Base-by-base conservation (phyloP, 2,797 vertebrate genomes). In the Otolemur crassicaudatus region DNA sequence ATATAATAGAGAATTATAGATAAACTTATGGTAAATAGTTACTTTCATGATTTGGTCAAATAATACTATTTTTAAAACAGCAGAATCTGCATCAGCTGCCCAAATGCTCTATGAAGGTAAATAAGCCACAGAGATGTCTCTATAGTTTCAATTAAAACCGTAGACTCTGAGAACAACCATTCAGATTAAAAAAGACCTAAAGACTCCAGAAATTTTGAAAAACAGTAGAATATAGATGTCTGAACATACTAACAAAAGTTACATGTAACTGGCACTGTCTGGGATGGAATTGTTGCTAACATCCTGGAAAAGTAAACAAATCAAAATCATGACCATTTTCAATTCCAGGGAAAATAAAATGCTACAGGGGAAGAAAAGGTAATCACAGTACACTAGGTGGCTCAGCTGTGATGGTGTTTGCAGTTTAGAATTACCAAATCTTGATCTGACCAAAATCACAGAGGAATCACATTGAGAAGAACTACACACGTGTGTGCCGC, bases 271-370 rank as follows among this genome's bases (percentile, higher is more conserved):
- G 29, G 80, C 19, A 69, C 20, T 37, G 58, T 85, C 46, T 65
- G 43, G 65, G 23, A 14, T 34, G 11, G 37, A 77, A 93, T 0
- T 49, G 27, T 76, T 81, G 49, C 37, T 77, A 87, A 80, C 43
- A 94, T 76, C 73, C 61, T 79, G 80, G 40, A 75, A 81, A 81
- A 80, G 58, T 20, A 86, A 76, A 37, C 58, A 96, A 73, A 94
- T 90, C 58, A 91, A 96, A 92, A 87, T 56, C 63, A 76, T 2
- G 10, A 58, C 43, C 91, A 56, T 65, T 90, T 95, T 82, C 70
- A 97, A 92, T 56, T 77, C 60, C 13, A 84, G 23, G 63, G 60
- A 95, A 93, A 92, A 95, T 29, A 94, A 91, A 96, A 69, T 69
- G 46, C 12, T 63, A 0, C 8, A 34, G 12, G 65, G 46, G 61